Percentiles rank a stretch among this genome's conserved stretches.
Conservation (phyloP, 2,113 vertebrate genomes). For the Cathartes aura region DNA sequence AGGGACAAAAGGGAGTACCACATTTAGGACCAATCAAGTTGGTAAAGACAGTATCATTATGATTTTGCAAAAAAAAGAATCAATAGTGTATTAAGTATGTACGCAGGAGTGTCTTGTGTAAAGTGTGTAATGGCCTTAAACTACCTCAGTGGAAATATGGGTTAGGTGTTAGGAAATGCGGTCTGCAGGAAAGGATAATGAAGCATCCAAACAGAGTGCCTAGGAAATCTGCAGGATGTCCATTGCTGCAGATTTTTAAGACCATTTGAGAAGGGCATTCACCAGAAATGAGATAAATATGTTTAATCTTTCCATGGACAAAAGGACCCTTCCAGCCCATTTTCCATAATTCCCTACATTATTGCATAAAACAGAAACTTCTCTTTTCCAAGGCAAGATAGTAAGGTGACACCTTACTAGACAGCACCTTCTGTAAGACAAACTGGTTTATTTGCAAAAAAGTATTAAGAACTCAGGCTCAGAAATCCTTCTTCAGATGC, state of each 20-base stretch:
- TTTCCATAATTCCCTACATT: background rate
- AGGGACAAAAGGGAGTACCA: background rate
- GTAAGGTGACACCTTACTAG: background rate
- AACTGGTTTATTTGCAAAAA: background rate
- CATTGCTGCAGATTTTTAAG: background rate
- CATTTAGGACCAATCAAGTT: background rate
- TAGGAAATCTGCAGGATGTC: background rate
- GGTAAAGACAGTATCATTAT: background rate
- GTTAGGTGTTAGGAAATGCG: background rate
- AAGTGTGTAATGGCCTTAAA: background rate
- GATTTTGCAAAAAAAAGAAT: background rate
- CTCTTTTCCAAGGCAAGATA: background rate
- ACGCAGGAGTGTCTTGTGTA: background rate
- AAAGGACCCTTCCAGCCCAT: background rate
- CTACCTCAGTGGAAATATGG: background rate
- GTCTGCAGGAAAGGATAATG: background rate
- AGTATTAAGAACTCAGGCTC: background rate
- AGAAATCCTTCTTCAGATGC: background rate
- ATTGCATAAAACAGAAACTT: background rate
- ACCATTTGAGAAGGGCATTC: background rate
- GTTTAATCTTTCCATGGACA: background rate
- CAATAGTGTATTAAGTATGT: background rate
- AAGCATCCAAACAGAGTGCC: background rate
- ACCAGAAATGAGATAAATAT: background rate
- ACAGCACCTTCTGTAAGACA: background rate